A percentile compares a stretch with the other conserved stretches of the same genome.
Evolutionary conservation across 2,113 vertebrate genomes (phyloP).

Genomic region (Myiagra hebetior): DNA sequence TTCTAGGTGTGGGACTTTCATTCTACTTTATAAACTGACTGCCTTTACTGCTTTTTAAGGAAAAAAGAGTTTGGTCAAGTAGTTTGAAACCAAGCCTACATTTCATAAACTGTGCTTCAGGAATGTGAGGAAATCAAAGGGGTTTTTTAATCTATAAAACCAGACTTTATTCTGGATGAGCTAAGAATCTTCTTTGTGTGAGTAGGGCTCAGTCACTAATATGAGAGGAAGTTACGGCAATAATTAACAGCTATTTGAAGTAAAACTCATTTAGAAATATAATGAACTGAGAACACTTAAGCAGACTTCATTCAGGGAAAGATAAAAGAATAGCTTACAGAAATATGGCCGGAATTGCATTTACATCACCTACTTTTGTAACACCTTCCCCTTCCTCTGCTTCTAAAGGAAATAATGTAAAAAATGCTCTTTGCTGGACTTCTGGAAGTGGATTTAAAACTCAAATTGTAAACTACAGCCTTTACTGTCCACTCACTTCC

Average conservation of each 20-base stretch:
- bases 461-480: not conserved
- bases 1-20: not conserved
- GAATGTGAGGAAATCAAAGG: not conserved
- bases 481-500: not conserved
- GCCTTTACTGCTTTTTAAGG: not conserved
- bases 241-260: not conserved
- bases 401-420: not conserved
- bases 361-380: not conserved
- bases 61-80: not conserved
- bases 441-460: not conserved
- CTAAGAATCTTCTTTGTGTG: not conserved
- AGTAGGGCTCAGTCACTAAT: not conserved
- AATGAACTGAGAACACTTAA: not conserved
- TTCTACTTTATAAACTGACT: not conserved
- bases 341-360: not conserved
- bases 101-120: not conserved
- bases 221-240: not conserved
- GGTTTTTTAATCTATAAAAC: not conserved
- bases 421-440: not conserved
- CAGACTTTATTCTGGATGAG: not conserved
- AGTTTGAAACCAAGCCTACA: not conserved
- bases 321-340: not conserved
- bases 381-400: not conserved
- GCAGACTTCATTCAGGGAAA: not conserved
- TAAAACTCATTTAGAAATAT: conserved; percentile 10